These are phyloP conservation scores for Hypselothyrea guttata DNA, from an alignment of 2,888 invertebrate species.

Conservation along the genomic window DNA sequence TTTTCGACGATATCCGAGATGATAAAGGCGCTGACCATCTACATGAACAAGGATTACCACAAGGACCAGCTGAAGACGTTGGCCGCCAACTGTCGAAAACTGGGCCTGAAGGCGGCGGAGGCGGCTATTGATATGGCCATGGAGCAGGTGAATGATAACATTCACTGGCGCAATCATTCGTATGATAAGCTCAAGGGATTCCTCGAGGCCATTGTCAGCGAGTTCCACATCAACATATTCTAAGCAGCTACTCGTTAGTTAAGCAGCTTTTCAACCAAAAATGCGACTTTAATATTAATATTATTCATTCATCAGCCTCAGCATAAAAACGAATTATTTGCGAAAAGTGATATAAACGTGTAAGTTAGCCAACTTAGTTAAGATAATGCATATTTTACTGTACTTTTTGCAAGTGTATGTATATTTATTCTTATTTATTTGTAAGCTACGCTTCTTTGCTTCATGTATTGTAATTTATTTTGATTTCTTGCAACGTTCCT, in stretches of 20 bases:
- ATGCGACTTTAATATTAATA: constrained; percentile 54
- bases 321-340: constrained; percentile 73
- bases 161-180: constrained; percentile 81
- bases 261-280: constrained; percentile 52
- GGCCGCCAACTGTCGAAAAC: constrained; percentile 74
- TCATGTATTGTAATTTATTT: constrained; percentile 44
- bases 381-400: constrained; percentile 38
- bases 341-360: constrained; percentile 81
- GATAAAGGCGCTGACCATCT: constrained; percentile 83
- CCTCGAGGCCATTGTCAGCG: constrained; percentile 80
- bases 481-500: constrained; percentile 67
- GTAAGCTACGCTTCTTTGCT: constrained; percentile 51
- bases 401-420: constrained; percentile 56
- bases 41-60: constrained; percentile 84
- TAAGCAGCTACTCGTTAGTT: constrained; percentile 50
- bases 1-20: constrained; percentile 84
- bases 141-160: constrained; percentile 82
- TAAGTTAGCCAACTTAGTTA: constrained; percentile 73
- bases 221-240: constrained; percentile 81
- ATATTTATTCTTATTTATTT: constrained; percentile 17
- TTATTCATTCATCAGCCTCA: constrained; percentile 63
- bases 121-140: constrained; percentile 79
- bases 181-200: constrained; percentile 80
- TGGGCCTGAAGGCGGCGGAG: constrained; percentile 80
- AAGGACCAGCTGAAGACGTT: constrained; percentile 80